Conservation (phyloP, 2,888 invertebrate species). For the Tetanocera ferruginea region DNA sequence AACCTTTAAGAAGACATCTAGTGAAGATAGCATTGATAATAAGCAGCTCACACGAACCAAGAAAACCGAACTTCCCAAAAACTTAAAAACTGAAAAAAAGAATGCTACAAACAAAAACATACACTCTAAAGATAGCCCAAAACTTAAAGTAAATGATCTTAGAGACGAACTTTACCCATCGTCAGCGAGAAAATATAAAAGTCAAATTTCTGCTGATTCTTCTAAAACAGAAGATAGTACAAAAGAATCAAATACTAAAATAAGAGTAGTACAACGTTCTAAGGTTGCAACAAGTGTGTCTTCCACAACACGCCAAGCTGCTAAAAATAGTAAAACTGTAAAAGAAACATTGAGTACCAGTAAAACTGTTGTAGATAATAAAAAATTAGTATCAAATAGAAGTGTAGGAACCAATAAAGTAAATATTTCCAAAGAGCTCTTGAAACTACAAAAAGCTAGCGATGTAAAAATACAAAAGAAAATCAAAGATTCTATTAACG, state of each 20-base stretch:
- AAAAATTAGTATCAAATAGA: constrained; percentile 50
- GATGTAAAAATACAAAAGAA: constrained; percentile 60
- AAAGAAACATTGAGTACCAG: constrained; percentile 47
- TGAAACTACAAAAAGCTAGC: constrained; percentile 35
- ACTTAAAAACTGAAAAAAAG: neutral
- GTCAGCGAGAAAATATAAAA: neutral
- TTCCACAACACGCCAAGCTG: neutral
- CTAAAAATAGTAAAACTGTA: constrained; percentile 48
- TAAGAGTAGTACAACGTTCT: neutral
- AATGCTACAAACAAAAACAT: neutral
- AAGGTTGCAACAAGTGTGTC: neutral
- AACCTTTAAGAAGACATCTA: constrained; percentile 52
- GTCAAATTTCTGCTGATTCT: neutral
- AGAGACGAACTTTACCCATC: neutral
- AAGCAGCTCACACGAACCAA: neutral
- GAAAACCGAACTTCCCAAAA: neutral
- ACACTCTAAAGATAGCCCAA: neutral
- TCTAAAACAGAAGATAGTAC: neutral
- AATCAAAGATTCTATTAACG: constrained; percentile 59
- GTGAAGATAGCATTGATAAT: constrained; percentile 16
- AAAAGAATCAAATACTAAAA: neutral
- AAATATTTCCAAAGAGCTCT: constrained; percentile 26
- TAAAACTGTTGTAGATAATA: constrained; percentile 57
- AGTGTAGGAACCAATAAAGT: constrained; percentile 42
- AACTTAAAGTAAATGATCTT: neutral